These are phyloP conservation scores for Acrocyrtus sp. DNA, from an alignment of 2,888 invertebrate species.

Conservation along the genomic window DNA sequence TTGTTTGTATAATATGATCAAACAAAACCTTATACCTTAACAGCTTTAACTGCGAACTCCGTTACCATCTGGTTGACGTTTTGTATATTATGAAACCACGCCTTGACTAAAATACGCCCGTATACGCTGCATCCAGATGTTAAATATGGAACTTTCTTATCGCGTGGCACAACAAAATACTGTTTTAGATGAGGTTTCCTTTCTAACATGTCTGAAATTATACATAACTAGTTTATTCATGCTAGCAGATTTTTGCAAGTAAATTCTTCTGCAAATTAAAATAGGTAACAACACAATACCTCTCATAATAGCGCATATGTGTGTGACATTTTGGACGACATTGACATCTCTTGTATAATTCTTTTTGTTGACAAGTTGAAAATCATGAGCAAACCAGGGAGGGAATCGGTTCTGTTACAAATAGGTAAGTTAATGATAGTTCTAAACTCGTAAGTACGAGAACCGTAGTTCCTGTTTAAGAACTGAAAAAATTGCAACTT, in stretches of 20 bases:
- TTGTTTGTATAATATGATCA: neutral
- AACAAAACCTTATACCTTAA: conserved; percentile 29
- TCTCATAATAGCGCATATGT: conserved; percentile 8
- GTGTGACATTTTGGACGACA: conserved; percentile 46
- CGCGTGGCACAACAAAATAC: conserved; percentile 35
- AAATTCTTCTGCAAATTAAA: neutral
- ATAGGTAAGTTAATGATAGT: too few species aligned
- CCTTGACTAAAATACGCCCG: conserved; percentile 50
- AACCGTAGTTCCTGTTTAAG: neutral
- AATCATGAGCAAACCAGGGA: conserved; percentile 38
- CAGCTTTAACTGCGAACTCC: conserved; percentile 38
- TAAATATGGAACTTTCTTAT: conserved; percentile 39
- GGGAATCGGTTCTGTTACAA: conserved; percentile 46
- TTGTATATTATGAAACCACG: conserved; percentile 50
- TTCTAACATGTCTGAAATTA: conserved; percentile 44
- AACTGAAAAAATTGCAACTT: neutral
- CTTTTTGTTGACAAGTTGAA: conserved; percentile 32
- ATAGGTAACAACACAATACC: conserved; percentile 24
- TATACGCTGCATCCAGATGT: conserved; percentile 46
- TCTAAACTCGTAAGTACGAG: neutral
- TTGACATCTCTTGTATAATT: conserved; percentile 22
- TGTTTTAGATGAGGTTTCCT: conserved; percentile 37
- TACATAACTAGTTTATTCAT: neutral
- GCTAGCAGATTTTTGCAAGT: neutral
- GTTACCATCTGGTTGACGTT: conserved; percentile 40